Evolutionary conservation across 2,888 invertebrate species (phyloP).

Genomic region (Agriotes lineatus): DNA sequence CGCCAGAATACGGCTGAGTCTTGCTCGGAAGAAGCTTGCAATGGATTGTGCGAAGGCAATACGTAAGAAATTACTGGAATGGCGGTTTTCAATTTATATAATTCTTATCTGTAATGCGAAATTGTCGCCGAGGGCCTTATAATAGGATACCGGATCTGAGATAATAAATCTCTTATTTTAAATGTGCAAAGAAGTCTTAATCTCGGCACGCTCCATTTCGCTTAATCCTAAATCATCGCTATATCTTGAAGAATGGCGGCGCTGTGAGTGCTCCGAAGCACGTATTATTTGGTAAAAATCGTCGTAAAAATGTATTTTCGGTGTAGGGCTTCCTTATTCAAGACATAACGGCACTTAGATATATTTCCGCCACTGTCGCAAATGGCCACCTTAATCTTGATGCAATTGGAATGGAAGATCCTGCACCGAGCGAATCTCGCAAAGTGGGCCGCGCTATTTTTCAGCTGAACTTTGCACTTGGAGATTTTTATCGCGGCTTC

Average conservation of each 20-base stretch:
- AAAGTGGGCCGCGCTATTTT: conserved; percentile 37
- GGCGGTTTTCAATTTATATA: conserved; percentile 26
- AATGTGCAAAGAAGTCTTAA: conserved; percentile 58
- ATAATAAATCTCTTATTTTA: conserved; percentile 50
- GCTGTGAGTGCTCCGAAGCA: conserved; percentile 43
- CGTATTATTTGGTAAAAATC: conserved; percentile 50
- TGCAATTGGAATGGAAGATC: conserved; percentile 43
- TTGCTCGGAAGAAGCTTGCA: no score
- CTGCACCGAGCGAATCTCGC: conserved; percentile 11
- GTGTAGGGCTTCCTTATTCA: conserved; percentile 54
- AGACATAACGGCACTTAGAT: conserved; percentile 55
- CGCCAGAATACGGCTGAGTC: no score
- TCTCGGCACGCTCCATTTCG: conserved; percentile 62
- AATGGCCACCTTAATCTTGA: conserved; percentile 46
- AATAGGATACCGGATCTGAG: conserved; percentile 30
- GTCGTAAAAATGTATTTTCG: conserved; percentile 54
- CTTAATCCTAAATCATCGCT: conserved; percentile 62
- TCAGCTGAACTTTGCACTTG: conserved; percentile 41
- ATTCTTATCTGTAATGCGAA: conserved; percentile 23
- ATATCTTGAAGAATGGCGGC: conserved; percentile 58
- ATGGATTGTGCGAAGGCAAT: no score
- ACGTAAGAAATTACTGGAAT: background rate
- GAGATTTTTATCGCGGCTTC: conserved; percentile 37
- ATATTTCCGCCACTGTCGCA: conserved; percentile 54
- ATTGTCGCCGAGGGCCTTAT: conserved; percentile 22